phyloP scores from a whole-genome alignment of 2,797 vertebrate species.

The Etheostoma perlongum region DNA sequence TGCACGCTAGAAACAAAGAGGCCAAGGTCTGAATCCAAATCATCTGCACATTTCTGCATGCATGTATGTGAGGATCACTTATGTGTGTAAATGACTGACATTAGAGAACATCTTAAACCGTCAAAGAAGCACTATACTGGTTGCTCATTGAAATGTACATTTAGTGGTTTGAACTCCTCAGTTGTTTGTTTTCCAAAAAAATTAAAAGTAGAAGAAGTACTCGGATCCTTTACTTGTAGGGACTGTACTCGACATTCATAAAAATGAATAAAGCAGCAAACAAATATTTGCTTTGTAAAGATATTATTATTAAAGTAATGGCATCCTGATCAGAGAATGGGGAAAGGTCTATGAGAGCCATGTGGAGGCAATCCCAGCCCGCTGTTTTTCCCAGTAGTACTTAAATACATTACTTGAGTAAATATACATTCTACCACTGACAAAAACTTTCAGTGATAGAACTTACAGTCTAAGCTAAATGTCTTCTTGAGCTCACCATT shows the following conservation, averaged over 20 bases:
- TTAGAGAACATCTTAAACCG: not conserved
- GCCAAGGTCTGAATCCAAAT: slow-evolving; percentile 63
- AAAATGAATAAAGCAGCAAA: too few relatives aligned
- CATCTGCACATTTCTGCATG: not conserved
- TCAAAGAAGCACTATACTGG: not conserved
- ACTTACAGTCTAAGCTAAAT: not conserved
- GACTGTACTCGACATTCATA: too few relatives aligned
- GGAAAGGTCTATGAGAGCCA: too few relatives aligned
- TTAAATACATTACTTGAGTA: not conserved
- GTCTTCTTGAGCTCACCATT: not conserved
- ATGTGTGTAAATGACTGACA: slow-evolving; percentile 7
- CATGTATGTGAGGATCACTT: not conserved
- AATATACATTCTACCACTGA: not conserved
- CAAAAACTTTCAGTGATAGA: not conserved
- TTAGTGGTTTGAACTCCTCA: not conserved
- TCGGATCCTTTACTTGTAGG: not conserved
- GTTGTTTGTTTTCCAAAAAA: not conserved
- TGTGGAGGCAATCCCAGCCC: too few relatives aligned
- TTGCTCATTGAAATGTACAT: not conserved
- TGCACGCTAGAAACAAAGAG: slow-evolving; percentile 35
- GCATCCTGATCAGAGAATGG: too few relatives aligned
- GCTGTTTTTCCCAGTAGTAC: too few relatives aligned
- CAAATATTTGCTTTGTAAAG: too few relatives aligned
- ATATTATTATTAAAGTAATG: too few relatives aligned
- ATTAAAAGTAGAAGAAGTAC: not conserved